Evolutionary conservation across 2,888 invertebrate genomes (phyloP).

Genomic region (Holacanthella duospinosa): DNA sequence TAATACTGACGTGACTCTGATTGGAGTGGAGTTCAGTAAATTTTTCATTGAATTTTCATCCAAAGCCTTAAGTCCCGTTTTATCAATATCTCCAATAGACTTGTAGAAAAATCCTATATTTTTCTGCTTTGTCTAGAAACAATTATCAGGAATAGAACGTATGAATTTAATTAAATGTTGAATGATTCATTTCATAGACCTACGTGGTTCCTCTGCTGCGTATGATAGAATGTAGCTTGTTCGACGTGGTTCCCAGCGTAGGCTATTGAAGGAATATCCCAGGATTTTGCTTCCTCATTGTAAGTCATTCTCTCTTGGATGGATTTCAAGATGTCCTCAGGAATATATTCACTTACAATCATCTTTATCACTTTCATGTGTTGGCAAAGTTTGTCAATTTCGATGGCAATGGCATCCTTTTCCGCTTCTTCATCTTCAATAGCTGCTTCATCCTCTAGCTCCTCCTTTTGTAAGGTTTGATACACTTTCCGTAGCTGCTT

Average conservation of each 20-base stretch:
- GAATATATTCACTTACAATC: slow-evolving; percentile 86
- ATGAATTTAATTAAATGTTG: not conserved
- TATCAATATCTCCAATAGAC: not conserved
- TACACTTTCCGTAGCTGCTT: slow-evolving; percentile 84
- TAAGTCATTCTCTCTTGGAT: slow-evolving; percentile 87
- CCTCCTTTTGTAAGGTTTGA: slow-evolving; percentile 72
- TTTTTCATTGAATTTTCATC: not conserved
- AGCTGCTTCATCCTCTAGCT: slow-evolving; percentile 72
- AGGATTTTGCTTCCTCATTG: slow-evolving; percentile 98
- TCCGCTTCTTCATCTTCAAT: slow-evolving; percentile 92
- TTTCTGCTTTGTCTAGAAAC: not conserved
- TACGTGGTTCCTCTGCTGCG: not conserved
- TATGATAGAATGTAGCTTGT: not conserved
- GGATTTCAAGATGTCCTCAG: slow-evolving; percentile 80
- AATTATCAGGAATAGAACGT: not conserved
- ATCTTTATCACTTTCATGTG: slow-evolving; percentile 84
- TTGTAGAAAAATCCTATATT: not conserved
- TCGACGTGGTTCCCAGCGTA: slow-evolving; percentile 99
- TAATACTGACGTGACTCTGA: not conserved
- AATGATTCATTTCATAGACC: not conserved
- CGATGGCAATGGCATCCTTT: slow-evolving; percentile 90
- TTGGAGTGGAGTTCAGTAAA: not conserved
- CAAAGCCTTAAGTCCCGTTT: not conserved
- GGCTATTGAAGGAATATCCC: slow-evolving; percentile 94
- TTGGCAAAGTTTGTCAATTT: slow-evolving; percentile 74